Evolutionary conservation across 2,113 vertebrate species (phyloP), one percentile per base, ranked within the genome.

Genomic region (Chlamydotis undulata): DNA sequence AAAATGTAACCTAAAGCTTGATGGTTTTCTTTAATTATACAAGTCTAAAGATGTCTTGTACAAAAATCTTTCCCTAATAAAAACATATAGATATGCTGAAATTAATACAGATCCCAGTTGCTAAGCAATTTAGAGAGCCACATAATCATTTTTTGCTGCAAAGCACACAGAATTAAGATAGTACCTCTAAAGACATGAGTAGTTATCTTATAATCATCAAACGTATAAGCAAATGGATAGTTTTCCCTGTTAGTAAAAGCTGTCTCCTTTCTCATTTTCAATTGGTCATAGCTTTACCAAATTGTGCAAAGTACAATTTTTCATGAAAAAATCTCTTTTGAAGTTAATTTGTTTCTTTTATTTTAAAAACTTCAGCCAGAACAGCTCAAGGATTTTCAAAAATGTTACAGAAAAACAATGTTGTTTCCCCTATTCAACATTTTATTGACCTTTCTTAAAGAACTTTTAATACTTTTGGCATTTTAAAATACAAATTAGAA

Each of bases 61-160:
- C 35, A 86, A 90, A 80, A 55, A 50, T 23, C 9, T 57, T 89
- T 65, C 22, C 29, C n/a, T 83, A 88, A 90, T 69, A 74, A 79
- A 95, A 56, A 49, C 28, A 47, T 43, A 71, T 8, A 79, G 18
- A 87, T 52, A 75, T 53, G 60, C 43, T 83, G 64, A 96, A 97
- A 95, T 96, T 96, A 96, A 94, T 92, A 95, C 64, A 86, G 43
- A 84, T 53, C 28, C 47, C 55, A 43, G 52, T 71, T 97, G 50
- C 83, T 97, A 86, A 96, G 69, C 4, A 50, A 92, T 96, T 90
- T 37, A 83, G 87, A 77, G 39, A 61, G 23, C 25, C 41, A 76
- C 31, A 55, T 8, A 33, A 37, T 60, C 6, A 33, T 21, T 60
- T 90, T 91, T 87, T 71, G 5, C 75, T 96, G 59, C 47, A 60